Evolutionary conservation across 2,113 vertebrate genomes (phyloP).

Genomic region (Oryzias curvinotus): DNA sequence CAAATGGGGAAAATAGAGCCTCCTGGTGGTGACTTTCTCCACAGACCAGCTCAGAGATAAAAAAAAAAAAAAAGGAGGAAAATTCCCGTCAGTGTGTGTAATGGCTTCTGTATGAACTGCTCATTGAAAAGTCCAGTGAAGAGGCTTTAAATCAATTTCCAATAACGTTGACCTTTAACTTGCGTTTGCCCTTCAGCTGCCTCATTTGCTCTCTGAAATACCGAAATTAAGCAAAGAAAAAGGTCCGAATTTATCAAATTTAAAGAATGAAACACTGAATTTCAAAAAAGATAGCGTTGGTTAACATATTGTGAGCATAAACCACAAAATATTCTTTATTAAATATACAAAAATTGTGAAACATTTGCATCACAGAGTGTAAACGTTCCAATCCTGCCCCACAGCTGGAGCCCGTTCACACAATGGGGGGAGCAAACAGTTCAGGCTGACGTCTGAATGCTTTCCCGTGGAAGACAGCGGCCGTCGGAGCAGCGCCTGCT

Average conservation of each 20-base stretch:
- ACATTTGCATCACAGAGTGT: slow-evolving; percentile 79
- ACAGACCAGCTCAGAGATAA: too few relatives aligned
- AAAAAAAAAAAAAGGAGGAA: too few relatives aligned
- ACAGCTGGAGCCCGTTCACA: slow-evolving; percentile 64
- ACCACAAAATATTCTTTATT: slow-evolving; percentile 79
- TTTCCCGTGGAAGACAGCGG: slow-evolving; percentile 66
- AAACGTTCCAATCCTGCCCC: slow-evolving; percentile 73
- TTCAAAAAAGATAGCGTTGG: slow-evolving; percentile 37
- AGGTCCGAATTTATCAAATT: too few relatives aligned
- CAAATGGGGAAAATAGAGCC: slow-evolving; percentile 45
- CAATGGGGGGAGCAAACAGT: slow-evolving; percentile 50
- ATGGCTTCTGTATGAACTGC: too few relatives aligned
- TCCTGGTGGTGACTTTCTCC: slow-evolving; percentile 46
- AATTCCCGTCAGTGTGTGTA: too few relatives aligned
- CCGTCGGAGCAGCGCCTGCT: slow-evolving; percentile 33
- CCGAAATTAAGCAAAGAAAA: too few relatives aligned
- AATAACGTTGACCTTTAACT: too few relatives aligned
- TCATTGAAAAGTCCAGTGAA: too few relatives aligned
- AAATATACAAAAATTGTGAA: slow-evolving; percentile 81
- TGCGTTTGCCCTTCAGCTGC: too few relatives aligned
- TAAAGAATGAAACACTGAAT: background rate
- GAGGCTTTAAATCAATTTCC: too few relatives aligned
- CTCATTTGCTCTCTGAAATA: too few relatives aligned
- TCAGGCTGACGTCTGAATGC: slow-evolving; percentile 45
- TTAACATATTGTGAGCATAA: slow-evolving; percentile 69